phyloP scores from a whole-genome alignment of 2,888 invertebrate genomes.

The Aricia artaxerxes region DNA sequence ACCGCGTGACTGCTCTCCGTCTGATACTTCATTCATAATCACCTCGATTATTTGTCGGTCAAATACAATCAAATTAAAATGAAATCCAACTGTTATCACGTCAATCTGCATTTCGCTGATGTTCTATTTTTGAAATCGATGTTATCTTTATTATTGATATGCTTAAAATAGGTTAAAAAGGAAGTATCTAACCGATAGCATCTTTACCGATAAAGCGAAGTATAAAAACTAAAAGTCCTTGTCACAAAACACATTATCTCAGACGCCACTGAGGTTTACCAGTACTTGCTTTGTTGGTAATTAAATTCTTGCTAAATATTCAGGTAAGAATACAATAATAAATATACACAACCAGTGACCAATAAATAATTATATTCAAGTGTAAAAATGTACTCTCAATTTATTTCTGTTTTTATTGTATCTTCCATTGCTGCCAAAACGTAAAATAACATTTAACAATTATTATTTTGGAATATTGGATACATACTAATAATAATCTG shows the following conservation, averaged over 20 bases:
- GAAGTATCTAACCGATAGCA: constrained; percentile 32
- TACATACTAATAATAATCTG: too few species aligned
- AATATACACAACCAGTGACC: too few species aligned
- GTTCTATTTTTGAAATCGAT: constrained; percentile 3
- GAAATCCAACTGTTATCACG: neutral
- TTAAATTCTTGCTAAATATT: neutral
- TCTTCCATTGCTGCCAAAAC: too few species aligned
- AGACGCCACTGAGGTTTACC: neutral
- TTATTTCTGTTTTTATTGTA: too few species aligned
- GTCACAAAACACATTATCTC: neutral
- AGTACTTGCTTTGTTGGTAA: neutral
- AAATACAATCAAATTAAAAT: constrained; percentile 1
- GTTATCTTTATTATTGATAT: constrained; percentile 20
- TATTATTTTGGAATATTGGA: too few species aligned
- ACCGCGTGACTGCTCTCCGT: too few species aligned
- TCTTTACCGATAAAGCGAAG: constrained; percentile 35
- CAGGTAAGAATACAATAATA: neutral
- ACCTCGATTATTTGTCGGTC: neutral
- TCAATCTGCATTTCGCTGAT: neutral
- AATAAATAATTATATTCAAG: too few species aligned
- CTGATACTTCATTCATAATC: neutral
- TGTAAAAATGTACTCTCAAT: too few species aligned
- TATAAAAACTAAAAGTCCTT: constrained; percentile 30
- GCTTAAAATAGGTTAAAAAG: constrained; percentile 33
- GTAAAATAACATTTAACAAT: too few species aligned